phyloP scores from a whole-genome alignment of 2,888 invertebrate genomes.

The Hirtodrosophila histrioides region DNA sequence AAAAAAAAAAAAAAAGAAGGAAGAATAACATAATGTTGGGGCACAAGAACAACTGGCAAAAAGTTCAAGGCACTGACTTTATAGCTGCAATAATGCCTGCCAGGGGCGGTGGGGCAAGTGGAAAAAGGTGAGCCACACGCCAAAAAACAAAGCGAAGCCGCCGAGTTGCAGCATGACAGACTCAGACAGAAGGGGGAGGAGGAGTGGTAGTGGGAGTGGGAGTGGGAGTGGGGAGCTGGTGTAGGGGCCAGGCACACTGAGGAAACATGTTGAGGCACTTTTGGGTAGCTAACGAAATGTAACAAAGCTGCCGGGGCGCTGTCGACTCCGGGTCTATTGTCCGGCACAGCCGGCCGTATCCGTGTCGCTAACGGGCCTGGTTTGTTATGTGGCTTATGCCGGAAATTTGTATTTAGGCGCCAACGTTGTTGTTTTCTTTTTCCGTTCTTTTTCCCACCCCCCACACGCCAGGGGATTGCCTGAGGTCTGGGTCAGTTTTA shows the following conservation, averaged over 20 bases:
- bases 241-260: slow-evolving; percentile 1
- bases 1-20: slow-evolving; percentile 21
- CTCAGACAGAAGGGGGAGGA: slow-evolving; percentile 1
- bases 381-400: slow-evolving; percentile 76
- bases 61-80: slow-evolving; percentile 80
- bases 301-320: slow-evolving; percentile 65
- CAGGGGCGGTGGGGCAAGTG: slow-evolving; percentile 7
- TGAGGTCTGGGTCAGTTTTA: slow-evolving; percentile 31
- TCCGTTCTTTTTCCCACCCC: slow-evolving; percentile 5
- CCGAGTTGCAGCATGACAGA: slow-evolving; percentile 52
- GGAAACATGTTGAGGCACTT: slow-evolving; percentile 76
- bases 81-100: slow-evolving; percentile 76
- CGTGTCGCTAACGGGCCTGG: slow-evolving; percentile 65
- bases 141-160: slow-evolving; percentile 58
- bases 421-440: slow-evolving; percentile 19
- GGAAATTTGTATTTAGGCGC: slow-evolving; percentile 80
- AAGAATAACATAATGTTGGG: slow-evolving; percentile 40
- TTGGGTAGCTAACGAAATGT: slow-evolving; percentile 77
- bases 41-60: slow-evolving; percentile 63
- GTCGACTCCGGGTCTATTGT: slow-evolving; percentile 42
- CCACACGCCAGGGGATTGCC: slow-evolving; percentile 2
- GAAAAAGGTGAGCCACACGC: slow-evolving; percentile 67
- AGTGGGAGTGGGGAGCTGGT: slow-evolving; percentile 12
- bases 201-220: neutral
- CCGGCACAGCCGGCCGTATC: slow-evolving; percentile 24